These are phyloP conservation scores for Rapana venosa DNA, from an alignment of 2,888 invertebrate species.

Conservation along the genomic window DNA sequence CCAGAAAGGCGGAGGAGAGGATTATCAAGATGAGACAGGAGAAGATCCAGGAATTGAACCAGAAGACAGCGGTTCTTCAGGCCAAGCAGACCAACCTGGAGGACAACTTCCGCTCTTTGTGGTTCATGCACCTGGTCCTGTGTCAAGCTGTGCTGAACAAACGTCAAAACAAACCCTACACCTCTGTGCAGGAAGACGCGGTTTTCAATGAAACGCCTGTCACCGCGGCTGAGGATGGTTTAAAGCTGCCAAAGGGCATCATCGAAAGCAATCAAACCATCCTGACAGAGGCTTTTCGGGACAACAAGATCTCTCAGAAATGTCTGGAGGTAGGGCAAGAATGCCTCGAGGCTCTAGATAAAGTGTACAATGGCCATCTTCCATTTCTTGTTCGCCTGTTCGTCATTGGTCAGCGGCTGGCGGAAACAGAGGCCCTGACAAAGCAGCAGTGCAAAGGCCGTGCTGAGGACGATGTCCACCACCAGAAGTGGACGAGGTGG, in stretches of 20 bases:
- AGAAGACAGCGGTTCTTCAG: conserved; percentile 10
- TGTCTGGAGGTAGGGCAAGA: background rate
- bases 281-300: background rate
- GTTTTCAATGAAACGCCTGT: conserved; percentile 18
- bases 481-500: background rate
- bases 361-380: conserved; percentile 4
- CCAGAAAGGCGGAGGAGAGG: background rate
- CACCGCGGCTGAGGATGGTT: background rate
- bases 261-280: background rate
- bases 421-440: background rate
- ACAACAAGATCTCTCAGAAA: conserved; percentile 20
- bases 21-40: conserved; percentile 8
- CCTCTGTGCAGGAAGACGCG: background rate
- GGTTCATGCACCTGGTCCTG: background rate
- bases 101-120: background rate
- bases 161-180: background rate
- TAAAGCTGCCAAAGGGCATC: conserved; percentile 8
- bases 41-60: conserved; percentile 11
- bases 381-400: conserved; percentile 7
- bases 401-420: background rate
- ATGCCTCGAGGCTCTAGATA: background rate
- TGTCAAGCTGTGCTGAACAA: background rate
- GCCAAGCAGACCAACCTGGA: background rate
- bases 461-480: background rate
- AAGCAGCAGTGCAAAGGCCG: background rate